Evolutionary conservation across 2,888 invertebrate species (phyloP), one percentile per base, ranked within the genome.

Genomic region (Spodoptera exigua): DNA sequence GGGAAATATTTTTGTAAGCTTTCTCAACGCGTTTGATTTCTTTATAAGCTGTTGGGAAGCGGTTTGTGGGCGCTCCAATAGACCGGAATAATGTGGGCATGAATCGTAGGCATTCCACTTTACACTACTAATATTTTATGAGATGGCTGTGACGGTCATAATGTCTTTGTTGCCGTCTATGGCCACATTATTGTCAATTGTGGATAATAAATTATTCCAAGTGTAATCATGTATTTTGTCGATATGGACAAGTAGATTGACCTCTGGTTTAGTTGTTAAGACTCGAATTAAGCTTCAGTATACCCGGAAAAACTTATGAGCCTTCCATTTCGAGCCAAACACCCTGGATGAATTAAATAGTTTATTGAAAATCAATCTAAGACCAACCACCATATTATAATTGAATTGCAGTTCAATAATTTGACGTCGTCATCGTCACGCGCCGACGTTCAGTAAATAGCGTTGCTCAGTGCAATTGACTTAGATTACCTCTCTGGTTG

Each of bases 11-110:
- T 56, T 4, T 16, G 9, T 16, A 34, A 45, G 16, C 16, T 58
- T 47, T 17, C 2, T 36, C 17, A 18, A 40, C 5, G 12, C 11
- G 7, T 32, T 11, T 11, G 5, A 40, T 49, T 39, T 16, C 48
- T 67, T 3, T 18, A 45, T 45, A 49, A 40, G 59, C 13, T 67
- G 18, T 44, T 43, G 43, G 9, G 10, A 13, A 54, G 5, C 13
- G 16, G 27, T 46, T 27, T 47, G 34, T 44, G 10, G 3, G 14
- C n/a, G 34, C 21, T 55, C 10, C 11, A 27, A 12, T 2, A 16
- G 27, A 48, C 18, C 14, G 18, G 13, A 32, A 35, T 35, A 58
- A 58, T 5, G 35, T 32, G 5, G 13, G 2, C 14, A 18, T 14
- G 37, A 35, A 17, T 64, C 18, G n/a, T 54, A 27, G 27, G 27